Conservation (phyloP, 2,888 invertebrate species). For the Thereva nobilitata region DNA sequence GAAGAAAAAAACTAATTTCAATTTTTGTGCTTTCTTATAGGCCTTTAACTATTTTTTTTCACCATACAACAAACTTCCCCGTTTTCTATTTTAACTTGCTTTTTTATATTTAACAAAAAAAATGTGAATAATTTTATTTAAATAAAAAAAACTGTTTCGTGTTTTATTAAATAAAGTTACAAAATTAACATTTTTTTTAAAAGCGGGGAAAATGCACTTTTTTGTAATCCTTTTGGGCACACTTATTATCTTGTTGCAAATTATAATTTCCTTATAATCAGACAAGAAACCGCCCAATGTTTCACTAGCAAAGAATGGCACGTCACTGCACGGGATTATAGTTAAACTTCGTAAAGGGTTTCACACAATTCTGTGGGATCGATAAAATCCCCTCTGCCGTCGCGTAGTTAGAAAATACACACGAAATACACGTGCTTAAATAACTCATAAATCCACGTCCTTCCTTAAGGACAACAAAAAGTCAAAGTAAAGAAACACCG, state of each 20-base stretch:
- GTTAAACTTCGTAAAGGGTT: background rate
- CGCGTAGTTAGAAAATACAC: too few relatives aligned
- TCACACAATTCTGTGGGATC: too few relatives aligned
- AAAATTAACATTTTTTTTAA: background rate
- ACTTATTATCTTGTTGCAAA: constrained; percentile 25
- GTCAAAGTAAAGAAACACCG: too few relatives aligned
- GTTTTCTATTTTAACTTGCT: constrained; percentile 2
- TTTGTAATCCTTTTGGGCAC: constrained; percentile 2
- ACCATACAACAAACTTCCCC: constrained; percentile 5
- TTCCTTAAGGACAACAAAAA: too few relatives aligned
- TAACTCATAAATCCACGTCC: too few relatives aligned
- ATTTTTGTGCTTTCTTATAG: too few relatives aligned
- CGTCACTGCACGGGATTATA: constrained; percentile 1
- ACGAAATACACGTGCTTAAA: too few relatives aligned
- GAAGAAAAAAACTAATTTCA: background rate
- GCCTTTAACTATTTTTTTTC: constrained; percentile 14
- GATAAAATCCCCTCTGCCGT: too few relatives aligned
- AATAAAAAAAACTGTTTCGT: constrained; percentile 5
- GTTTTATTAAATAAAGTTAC: background rate
- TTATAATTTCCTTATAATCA: constrained; percentile 35
- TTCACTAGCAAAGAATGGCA: constrained; percentile 22
- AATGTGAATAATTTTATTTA: background rate
- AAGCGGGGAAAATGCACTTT: constrained; percentile 11
- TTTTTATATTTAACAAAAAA: constrained; percentile 3
- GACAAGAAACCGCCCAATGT: constrained; percentile 24